Conservation (phyloP, 2,888 invertebrate genomes). For the Acleris emargana region DNA sequence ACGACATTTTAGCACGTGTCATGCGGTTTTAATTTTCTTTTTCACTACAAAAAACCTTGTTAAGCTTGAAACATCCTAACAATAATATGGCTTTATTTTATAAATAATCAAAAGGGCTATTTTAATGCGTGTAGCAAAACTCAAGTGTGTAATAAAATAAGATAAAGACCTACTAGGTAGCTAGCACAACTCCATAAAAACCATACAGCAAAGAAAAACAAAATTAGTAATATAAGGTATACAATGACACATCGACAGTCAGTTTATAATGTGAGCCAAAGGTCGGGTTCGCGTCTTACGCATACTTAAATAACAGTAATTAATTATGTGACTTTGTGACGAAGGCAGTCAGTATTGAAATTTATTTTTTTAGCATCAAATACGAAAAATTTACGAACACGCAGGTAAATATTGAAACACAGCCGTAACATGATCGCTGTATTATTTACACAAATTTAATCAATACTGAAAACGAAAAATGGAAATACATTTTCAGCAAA, state of each 20-base stretch:
- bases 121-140: too few relatives aligned
- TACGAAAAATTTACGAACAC: too few relatives aligned
- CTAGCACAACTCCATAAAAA: neutral
- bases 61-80: too few relatives aligned
- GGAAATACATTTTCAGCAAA: neutral
- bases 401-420: too few relatives aligned
- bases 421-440: too few relatives aligned
- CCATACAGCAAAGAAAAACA: constrained; percentile 11
- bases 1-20: constrained; percentile 30
- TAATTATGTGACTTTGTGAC: neutral
- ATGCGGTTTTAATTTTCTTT: neutral
- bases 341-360: too few relatives aligned
- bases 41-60: too few relatives aligned
- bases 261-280: constrained; percentile 32
- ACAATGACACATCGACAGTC: constrained; percentile 28
- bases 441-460: too few relatives aligned
- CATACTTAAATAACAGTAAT: neutral
- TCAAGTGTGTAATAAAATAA: neutral
- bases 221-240: constrained; percentile 13
- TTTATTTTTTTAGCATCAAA: too few relatives aligned
- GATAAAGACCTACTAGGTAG: constrained; percentile 3
- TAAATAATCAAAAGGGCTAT: too few relatives aligned
- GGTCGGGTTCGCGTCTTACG: constrained; percentile 6
- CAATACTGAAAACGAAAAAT: too few relatives aligned
- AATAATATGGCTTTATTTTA: too few relatives aligned